Base-by-base conservation (phyloP, 2,797 vertebrate genomes). In the Silurus lanzhouensis region DNA sequence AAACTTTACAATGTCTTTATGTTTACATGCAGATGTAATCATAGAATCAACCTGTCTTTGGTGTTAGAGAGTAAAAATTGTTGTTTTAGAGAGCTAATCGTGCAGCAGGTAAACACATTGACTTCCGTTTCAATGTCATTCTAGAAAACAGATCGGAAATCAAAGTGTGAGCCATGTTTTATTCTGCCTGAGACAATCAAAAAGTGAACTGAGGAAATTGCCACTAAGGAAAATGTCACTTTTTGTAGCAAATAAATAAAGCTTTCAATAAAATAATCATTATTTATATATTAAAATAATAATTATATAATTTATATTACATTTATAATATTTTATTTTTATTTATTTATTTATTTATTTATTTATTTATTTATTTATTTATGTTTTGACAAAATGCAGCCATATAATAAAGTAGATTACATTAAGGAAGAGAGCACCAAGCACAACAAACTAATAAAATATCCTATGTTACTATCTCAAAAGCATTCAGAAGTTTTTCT, bases 161-260 rank as follows among this genome's bases (percentile, higher is more conserved):
- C 87, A 90, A 80, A 87, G 89, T 80, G 44, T 88, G 63, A 91
- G 92, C 93, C 94, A 92, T 92, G 93, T 94, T 92, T 93, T 91
- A 92, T 93, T 92, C 68, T 8, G 10, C 15, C 55, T 93, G 90
- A 81, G 60, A 31, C 82, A 25, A n/a, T 27, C 57, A 0, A 10
- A 3, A 55, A 17, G 6, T 25, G 38, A 38, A 38, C 38, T 38
- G 38, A 38, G 38, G 38, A 38, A 57, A 75, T 15, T 3, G n/a
- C 52, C 6, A 9, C 46, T n/a, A 5, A 55, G 17, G 31, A 20
- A 9, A 31, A 15, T 68, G 68, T 10, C 7, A 44, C 19, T 5
- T 44, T 22, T 46, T 70, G 20, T 38, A 19, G 15, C 27, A 46
- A 46, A 71, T 22, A 1, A 71, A 71, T 27, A 6, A 67, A 15